phyloP scores from a whole-genome alignment of 2,797 vertebrate genomes.

The Tragelaphus eurycerus region DNA sequence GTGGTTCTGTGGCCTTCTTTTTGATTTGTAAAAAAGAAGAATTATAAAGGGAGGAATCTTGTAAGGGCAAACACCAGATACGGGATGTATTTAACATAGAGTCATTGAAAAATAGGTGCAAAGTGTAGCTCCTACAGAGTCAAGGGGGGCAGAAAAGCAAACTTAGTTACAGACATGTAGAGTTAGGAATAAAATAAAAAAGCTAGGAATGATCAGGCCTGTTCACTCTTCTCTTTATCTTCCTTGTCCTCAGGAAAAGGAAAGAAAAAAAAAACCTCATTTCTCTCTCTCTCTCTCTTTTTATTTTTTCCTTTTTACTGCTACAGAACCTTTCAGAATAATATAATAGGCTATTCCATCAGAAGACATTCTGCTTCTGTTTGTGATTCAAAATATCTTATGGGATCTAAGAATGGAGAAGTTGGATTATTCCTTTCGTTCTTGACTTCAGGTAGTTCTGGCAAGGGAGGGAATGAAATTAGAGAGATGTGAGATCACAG shows the following conservation, averaged over 20 bases:
- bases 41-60: background rate
- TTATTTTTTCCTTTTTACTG: background rate
- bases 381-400: slow-evolving; percentile 49
- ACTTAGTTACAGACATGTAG: background rate
- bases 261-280: background rate
- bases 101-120: background rate
- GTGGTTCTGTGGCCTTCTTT: background rate
- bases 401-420: background rate
- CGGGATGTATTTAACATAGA: background rate
- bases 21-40: background rate
- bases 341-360: slow-evolving; percentile 4
- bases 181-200: background rate
- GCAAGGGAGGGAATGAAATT: background rate
- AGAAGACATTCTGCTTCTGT: slow-evolving; percentile 23
- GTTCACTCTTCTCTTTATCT: background rate
- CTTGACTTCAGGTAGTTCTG: background rate
- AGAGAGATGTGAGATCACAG: background rate
- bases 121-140: background rate
- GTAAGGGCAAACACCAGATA: background rate
- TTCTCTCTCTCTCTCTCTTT: background rate
- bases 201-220: background rate
- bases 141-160: background rate
- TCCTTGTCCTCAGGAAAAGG: background rate
- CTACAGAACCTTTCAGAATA: slow-evolving; percentile 41
- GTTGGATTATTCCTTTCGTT: background rate